Conservation (phyloP, 1,140 invertebrate species). For the Orius insidiosus region DNA sequence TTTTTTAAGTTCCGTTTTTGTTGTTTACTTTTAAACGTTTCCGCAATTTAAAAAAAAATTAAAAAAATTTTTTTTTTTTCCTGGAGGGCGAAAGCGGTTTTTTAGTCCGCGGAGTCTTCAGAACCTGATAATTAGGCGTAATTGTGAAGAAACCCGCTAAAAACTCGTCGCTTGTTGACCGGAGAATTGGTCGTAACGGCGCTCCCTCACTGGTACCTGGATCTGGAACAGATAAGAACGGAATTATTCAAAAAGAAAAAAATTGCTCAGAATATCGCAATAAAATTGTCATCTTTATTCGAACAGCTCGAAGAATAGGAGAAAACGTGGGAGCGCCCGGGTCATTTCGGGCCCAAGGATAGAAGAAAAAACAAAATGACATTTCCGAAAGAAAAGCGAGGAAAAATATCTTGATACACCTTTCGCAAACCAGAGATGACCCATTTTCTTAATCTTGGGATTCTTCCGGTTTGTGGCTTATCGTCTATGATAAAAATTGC, state of each 20-base stretch:
- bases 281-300: not conserved
- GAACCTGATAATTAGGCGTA: too few species aligned
- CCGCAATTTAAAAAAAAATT: too few species aligned
- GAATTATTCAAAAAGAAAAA: constrained; percentile 18
- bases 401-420: not conserved
- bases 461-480: too few species aligned
- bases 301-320: not conserved
- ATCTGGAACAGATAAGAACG: constrained; percentile 27
- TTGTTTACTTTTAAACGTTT: too few species aligned
- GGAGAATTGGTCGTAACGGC: constrained; percentile 45
- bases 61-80: too few species aligned
- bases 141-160: constrained; percentile 42
- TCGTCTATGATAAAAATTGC: too few species aligned
- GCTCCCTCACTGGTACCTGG: constrained; percentile 33
- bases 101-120: too few species aligned
- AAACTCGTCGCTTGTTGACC: constrained; percentile 61
- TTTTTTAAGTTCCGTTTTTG: too few species aligned
- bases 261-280: not conserved
- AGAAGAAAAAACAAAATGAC: not conserved
- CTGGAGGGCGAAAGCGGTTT: too few species aligned
- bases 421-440: not conserved
- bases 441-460: too few species aligned
- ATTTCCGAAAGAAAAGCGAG: not conserved
- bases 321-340: not conserved
- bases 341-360: not conserved